Percentiles rank a stretch among this genome's conserved stretches.
Conservation (phyloP, 2,888 invertebrate species). For the Lydus trimaculatus region DNA sequence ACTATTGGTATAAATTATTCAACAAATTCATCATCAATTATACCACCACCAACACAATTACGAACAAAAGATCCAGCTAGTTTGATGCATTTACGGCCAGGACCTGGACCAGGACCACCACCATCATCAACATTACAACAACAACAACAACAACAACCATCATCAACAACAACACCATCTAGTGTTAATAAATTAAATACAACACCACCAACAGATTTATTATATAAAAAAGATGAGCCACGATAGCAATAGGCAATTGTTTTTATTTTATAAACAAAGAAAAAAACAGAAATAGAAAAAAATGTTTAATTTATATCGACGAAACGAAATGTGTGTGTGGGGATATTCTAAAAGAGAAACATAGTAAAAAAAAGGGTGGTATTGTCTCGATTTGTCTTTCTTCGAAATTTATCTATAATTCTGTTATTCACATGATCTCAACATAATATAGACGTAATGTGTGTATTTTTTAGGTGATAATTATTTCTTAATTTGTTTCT, state of each 20-base stretch:
- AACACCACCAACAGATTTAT: constrained; percentile 66
- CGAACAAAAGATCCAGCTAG: constrained; percentile 64
- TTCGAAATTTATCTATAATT: background rate
- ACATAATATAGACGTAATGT: background rate
- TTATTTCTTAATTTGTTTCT: background rate
- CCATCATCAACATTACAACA: constrained; percentile 49
- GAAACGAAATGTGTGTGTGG: background rate
- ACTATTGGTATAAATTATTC: background rate
- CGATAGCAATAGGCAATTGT: constrained; percentile 60
- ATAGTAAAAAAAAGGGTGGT: background rate
- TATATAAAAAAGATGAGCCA: constrained; percentile 68
- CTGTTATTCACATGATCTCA: background rate
- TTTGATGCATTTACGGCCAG: constrained; percentile 65
- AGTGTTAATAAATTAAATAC: constrained; percentile 62
- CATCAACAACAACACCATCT: constrained; percentile 56
- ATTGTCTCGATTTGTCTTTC: background rate
- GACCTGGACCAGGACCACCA: constrained; percentile 63
- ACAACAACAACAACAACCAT: constrained; percentile 42
- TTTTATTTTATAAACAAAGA: background rate
- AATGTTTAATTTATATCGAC: too few relatives aligned
- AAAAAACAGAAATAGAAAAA: background rate
- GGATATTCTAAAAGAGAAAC: background rate
- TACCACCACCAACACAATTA: constrained; percentile 53
- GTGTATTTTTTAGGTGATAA: background rate
- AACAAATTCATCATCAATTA: background rate